These are phyloP conservation scores for Galaxias olidus DNA, from an alignment of 2,797 vertebrate species.

Conservation along the genomic window DNA sequence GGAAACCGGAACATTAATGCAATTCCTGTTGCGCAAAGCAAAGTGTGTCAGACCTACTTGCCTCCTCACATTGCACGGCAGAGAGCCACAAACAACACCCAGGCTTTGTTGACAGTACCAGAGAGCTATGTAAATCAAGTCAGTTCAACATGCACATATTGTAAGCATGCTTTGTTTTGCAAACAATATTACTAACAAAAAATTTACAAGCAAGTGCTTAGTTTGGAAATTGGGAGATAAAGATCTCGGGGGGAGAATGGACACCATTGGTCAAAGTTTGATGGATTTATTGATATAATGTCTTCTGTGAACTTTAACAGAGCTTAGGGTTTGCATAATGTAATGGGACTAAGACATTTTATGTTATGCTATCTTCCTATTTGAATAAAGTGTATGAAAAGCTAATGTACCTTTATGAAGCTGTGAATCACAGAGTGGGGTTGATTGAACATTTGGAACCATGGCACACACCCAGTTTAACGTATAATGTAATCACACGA, in stretches of 20 bases:
- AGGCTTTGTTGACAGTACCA: constrained; percentile 4
- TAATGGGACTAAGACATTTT: not conserved
- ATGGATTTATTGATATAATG: not conserved
- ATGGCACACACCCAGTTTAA: not conserved
- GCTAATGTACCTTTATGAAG: constrained; percentile 13
- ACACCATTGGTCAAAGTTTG: not conserved
- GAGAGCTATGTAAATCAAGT: constrained; percentile 8
- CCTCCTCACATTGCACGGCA: constrained; percentile 38
- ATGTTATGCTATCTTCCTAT: not conserved
- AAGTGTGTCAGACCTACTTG: constrained; percentile 68
- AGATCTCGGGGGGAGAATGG: not conserved
- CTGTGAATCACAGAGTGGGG: constrained; percentile 8
- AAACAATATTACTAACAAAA: not conserved
- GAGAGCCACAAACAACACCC: constrained; percentile 1
- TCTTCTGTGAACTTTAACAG: not conserved
- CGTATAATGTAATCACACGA: constrained; percentile 11
- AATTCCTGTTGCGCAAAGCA: constrained; percentile 63
- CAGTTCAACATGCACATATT: not conserved
- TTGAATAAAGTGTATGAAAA: not conserved
- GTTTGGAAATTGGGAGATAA: not conserved
- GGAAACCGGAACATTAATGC: constrained; percentile 68
- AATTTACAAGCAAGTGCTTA: not conserved
- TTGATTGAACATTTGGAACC: constrained; percentile 11
- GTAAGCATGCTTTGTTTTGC: not conserved
- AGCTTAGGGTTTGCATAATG: not conserved